These are phyloP conservation scores for Chloroclystis v-ata DNA, from an alignment of 2,888 invertebrate genomes.

Conservation along the genomic window DNA sequence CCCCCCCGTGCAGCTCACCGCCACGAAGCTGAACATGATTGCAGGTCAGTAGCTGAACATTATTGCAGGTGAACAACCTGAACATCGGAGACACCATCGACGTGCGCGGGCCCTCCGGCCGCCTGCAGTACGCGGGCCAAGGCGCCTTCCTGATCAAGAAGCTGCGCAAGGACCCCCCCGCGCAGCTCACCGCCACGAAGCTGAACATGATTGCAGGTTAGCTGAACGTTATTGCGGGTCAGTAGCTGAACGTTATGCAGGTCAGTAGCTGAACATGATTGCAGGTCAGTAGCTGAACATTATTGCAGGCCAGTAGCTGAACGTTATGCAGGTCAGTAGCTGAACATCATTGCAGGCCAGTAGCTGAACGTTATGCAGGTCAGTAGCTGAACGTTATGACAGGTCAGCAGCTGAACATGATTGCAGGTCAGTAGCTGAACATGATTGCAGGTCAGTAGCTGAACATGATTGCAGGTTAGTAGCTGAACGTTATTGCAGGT, in stretches of 20 bases:
- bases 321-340: no score
- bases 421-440: no score
- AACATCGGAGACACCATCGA: background rate
- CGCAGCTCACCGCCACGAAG: conserved; percentile 81
- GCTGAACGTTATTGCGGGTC: background rate
- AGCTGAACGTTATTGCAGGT: no score
- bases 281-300: no score
- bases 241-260: conserved; percentile 64
- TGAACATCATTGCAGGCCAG: no score
- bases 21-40: conserved; percentile 93
- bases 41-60: conserved; percentile 80
- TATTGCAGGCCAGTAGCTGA: no score
- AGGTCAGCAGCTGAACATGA: conserved; percentile 95
- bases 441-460: no score
- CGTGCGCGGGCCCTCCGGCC: conserved; percentile 75
- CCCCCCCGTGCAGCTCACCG: conserved; percentile 83
- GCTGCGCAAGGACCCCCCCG: conserved; percentile 93
- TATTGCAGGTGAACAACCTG: background rate
- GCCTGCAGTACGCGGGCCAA: conserved; percentile 89
- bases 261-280: background rate
- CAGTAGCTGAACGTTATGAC: conserved; percentile 81
- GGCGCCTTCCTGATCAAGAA: conserved; percentile 92
- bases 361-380: no score
- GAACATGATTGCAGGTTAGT: no score
- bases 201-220: conserved; percentile 96